These are phyloP conservation scores for Eupeodes corollae DNA, from an alignment of 1,140 invertebrate species.

Conservation along the genomic window DNA sequence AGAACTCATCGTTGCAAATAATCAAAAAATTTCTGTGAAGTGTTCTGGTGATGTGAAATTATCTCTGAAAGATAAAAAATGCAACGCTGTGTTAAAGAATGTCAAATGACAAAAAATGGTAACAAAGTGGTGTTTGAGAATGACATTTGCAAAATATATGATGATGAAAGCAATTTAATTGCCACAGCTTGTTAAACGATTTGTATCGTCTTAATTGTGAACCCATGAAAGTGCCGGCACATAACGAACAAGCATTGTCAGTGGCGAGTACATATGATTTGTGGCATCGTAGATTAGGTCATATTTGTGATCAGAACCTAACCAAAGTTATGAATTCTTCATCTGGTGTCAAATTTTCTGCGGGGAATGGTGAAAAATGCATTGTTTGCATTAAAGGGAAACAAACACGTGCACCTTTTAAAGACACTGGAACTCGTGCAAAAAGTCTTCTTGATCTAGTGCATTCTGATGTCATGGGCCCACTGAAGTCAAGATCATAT, in stretches of 20 bases:
- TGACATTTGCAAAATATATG: constrained; percentile 1
- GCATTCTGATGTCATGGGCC: constrained; percentile 38
- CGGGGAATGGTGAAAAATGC: constrained; percentile 9
- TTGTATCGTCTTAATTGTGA: constrained; percentile 2
- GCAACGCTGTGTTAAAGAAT: no score
- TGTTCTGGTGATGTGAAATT: no score
- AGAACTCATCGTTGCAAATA: no score
- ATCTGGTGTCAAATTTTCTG: not conserved
- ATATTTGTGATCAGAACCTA: constrained; percentile 7
- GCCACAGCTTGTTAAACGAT: constrained; percentile 3
- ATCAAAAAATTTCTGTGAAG: no score
- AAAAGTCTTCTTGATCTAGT: constrained; percentile 12
- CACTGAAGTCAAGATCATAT: constrained; percentile 28
- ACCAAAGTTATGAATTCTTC: constrained; percentile 1
- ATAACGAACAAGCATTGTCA: not conserved
- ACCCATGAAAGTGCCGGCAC: no score
- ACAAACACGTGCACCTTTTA: constrained; percentile 12
- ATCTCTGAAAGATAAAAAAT: no score
- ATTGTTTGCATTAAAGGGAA: constrained; percentile 21
- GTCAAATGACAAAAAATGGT: not conserved
- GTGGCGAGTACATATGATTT: constrained; percentile 2
- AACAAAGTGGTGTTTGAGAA: not conserved
- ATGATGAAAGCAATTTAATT: not conserved
- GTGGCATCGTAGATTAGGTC: constrained; percentile 10
- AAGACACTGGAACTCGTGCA: constrained; percentile 10